These are phyloP conservation scores for Pseudeuparius sepicola DNA, from an alignment of 2,888 invertebrate genomes.

Conservation along the genomic window DNA sequence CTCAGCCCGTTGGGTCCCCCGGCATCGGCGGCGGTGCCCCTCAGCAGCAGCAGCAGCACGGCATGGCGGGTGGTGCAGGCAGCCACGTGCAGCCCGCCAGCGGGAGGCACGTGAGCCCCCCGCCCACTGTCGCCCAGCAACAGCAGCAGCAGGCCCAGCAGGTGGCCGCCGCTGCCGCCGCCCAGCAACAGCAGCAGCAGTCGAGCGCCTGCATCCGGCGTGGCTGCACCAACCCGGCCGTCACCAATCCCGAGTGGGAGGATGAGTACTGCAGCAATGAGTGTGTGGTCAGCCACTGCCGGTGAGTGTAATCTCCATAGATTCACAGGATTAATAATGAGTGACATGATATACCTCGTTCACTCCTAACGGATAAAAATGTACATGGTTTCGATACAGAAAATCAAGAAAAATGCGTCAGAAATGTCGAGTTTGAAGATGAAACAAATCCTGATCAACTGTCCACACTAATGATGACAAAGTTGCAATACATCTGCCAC, in stretches of 20 bases:
- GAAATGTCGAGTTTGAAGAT: too few species aligned
- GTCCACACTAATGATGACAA: too few species aligned
- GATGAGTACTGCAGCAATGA: slow-evolving; percentile 96
- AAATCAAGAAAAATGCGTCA: too few species aligned
- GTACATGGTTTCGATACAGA: too few species aligned
- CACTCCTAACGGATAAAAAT: too few species aligned
- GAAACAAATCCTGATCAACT: too few species aligned
- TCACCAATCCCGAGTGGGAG: slow-evolving; percentile 90
- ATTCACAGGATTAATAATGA: too few species aligned
- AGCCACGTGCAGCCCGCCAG: too few species aligned
- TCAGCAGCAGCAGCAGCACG: slow-evolving; percentile 36
- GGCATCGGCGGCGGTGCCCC: slow-evolving; percentile 23
- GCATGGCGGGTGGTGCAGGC: slow-evolving; percentile 34
- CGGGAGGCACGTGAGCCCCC: slow-evolving; percentile 38
- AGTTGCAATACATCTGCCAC: too few species aligned
- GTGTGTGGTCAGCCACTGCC: slow-evolving; percentile 93
- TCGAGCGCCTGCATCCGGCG: slow-evolving; percentile 68
- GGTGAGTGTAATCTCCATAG: slow-evolving; percentile 50
- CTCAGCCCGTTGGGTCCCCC: too few species aligned
- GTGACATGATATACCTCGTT: too few species aligned
- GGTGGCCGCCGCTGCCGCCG: slow-evolving; percentile 40
- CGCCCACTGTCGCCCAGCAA: slow-evolving; percentile 44
- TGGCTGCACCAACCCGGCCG: slow-evolving; percentile 84
- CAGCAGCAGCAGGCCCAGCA: slow-evolving; percentile 38
- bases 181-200: slow-evolving; percentile 38